Evolutionary conservation across 35 echinoderm and acorn worm genomes (phyloP).

Genomic region (Apostichopus japonicus): DNA sequence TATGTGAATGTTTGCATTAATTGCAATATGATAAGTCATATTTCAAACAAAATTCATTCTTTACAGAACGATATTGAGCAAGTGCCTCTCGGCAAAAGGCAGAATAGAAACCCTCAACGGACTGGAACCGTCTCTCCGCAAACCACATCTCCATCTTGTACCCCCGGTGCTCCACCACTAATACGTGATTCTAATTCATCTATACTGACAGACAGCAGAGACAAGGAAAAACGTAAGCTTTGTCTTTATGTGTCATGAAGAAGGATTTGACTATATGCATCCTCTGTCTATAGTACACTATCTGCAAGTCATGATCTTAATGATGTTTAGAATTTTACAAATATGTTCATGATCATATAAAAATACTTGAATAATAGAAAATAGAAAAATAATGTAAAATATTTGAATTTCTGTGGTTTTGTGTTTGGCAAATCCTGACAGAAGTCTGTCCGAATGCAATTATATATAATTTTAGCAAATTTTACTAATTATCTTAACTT

Average conservation of each 20-base stretch:
- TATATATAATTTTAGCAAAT: too few species aligned
- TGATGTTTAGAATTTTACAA: neutral
- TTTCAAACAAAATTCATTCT: neutral
- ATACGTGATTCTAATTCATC: constrained; percentile 59
- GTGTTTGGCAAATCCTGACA: too few species aligned
- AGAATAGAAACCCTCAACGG: constrained; percentile 50
- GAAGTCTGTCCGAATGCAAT: too few species aligned
- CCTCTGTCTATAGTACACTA: neutral
- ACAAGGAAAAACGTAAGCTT: constrained; percentile 66
- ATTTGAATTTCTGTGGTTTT: too few species aligned
- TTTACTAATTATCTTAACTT: too few species aligned
- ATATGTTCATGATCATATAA: too few species aligned
- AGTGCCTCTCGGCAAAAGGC: constrained; percentile 71
- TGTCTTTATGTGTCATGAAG: neutral
- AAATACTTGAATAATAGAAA: too few species aligned
- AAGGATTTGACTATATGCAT: neutral
- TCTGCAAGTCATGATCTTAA: neutral
- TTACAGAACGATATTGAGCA: constrained; percentile 89
- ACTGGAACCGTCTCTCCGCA: constrained; percentile 70
- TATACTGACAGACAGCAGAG: constrained; percentile 55
- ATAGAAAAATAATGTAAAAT: too few species aligned
- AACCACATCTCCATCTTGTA: constrained; percentile 60
- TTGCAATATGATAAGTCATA: too few species aligned
- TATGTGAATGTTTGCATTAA: too few species aligned
- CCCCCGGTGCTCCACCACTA: constrained; percentile 59